These are phyloP conservation scores for Dyspetes luteomarginatus DNA, from an alignment of 2,888 invertebrate species.

Conservation along the genomic window DNA sequence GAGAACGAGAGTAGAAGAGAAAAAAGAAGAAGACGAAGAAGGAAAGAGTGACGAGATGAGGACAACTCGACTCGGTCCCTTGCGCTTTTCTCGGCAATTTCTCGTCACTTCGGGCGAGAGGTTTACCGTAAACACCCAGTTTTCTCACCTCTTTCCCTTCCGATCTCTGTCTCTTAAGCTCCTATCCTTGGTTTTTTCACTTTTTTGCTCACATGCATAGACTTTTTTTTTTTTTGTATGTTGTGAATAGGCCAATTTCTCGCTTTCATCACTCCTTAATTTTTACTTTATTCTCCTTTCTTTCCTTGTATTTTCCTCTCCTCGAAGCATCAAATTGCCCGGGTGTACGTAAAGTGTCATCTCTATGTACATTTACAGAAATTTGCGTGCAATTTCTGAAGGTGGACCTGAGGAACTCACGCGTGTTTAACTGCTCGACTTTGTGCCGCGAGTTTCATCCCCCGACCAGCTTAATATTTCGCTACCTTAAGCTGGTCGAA, in stretches of 20 bases:
- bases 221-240: slow-evolving; percentile 1
- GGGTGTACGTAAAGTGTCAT: background rate
- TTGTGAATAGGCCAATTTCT: background rate
- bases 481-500: slow-evolving; percentile 46
- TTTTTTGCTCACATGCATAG: slow-evolving; percentile 7
- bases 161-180: slow-evolving; percentile 56
- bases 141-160: slow-evolving; percentile 52
- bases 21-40: slow-evolving; percentile 51
- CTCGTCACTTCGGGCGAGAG: slow-evolving; percentile 58
- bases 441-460: background rate
- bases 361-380: background rate
- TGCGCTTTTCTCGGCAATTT: slow-evolving; percentile 79
- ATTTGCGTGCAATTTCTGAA: too few species aligned
- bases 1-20: background rate
- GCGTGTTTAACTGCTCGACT: background rate
- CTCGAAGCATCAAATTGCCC: background rate
- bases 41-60: slow-evolving; percentile 61
- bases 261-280: background rate
- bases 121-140: slow-evolving; percentile 44
- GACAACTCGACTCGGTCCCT: slow-evolving; percentile 66
- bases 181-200: slow-evolving; percentile 57
- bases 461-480: slow-evolving; percentile 43
- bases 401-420: too few species aligned
- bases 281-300: background rate
- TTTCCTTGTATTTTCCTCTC: background rate